These are phyloP conservation scores for Macrotis lagotis DNA, from an alignment of 2,113 vertebrate genomes.

Conservation along the genomic window DNA sequence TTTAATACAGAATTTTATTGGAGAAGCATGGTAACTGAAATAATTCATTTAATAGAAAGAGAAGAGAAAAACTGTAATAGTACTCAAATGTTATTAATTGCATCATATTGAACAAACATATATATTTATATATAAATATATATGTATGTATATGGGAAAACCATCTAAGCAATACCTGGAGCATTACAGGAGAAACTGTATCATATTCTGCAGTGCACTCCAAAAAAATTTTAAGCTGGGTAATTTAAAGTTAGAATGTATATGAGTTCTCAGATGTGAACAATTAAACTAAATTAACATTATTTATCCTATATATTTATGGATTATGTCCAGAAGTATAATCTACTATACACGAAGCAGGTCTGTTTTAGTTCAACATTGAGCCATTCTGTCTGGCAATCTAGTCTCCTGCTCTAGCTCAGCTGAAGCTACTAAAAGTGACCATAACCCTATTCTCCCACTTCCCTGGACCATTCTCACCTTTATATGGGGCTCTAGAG, in stretches of 20 bases:
- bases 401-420: neutral
- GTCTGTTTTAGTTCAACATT: neutral
- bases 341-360: neutral
- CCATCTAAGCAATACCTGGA: slow-evolving; percentile 38
- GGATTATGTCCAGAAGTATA: neutral
- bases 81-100: slow-evolving; percentile 62
- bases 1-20: neutral
- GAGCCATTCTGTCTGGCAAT: neutral
- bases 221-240: slow-evolving; percentile 62
- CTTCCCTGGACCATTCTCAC: neutral
- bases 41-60: slow-evolving; percentile 16
- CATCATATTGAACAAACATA: slow-evolving; percentile 68
- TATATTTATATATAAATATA: no score
- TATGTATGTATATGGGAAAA: no score
- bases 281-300: neutral
- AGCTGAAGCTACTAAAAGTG: neutral
- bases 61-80: slow-evolving; percentile 48
- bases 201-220: slow-evolving; percentile 67
- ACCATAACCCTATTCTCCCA: neutral
- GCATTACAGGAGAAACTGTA: slow-evolving; percentile 55
- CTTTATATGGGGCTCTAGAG: neutral
- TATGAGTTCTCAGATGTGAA: slow-evolving; percentile 62
- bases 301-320: no score
- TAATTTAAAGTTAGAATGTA: slow-evolving; percentile 43
- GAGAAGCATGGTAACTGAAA: slow-evolving; percentile 23